A percentile compares a stretch with the other conserved stretches of the same genome.
phyloP scores from a whole-genome alignment of 2,888 invertebrate genomes.

The Calliopum simillimum region DNA sequence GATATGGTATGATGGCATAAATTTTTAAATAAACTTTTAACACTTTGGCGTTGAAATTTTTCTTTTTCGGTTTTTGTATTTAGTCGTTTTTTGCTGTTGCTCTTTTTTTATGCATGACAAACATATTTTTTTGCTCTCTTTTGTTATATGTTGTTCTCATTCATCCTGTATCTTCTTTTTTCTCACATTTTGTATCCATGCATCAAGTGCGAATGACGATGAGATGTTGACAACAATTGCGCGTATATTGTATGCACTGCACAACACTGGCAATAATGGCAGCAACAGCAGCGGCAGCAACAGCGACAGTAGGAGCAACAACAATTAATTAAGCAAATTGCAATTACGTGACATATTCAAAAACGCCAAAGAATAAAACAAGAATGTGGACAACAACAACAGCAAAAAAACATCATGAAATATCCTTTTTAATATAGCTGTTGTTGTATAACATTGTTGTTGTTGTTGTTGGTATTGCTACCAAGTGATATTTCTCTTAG shows the following conservation, averaged over 20 bases:
- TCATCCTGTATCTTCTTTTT: too few relatives aligned
- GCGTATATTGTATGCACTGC: conserved; percentile 1
- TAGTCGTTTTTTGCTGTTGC: not conserved
- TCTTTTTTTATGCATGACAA: not conserved
- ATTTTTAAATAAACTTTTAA: conserved; percentile 31
- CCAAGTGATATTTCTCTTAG: not conserved
- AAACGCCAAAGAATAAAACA: conserved; percentile 21
- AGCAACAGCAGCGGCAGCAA: not conserved
- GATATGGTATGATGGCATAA: too few relatives aligned
- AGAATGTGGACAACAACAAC: not conserved
- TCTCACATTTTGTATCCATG: not conserved
- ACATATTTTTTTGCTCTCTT: not conserved
- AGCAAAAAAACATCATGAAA: not conserved
- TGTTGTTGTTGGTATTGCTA: conserved; percentile 1
- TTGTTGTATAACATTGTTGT: conserved; percentile 1
- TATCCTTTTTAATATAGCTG: conserved; percentile 3
- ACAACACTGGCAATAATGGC: not conserved
- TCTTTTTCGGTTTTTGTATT: not conserved
- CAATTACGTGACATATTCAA: conserved; percentile 48
- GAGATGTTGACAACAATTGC: conserved; percentile 4
- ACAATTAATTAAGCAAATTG: not conserved
- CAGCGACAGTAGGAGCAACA: conserved; percentile 9
- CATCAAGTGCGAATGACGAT: conserved; percentile 7
- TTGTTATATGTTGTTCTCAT: not conserved
- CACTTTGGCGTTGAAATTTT: conserved; percentile 13